These are phyloP conservation scores for Brachyhypopomus occidentalis DNA, from an alignment of 2,113 vertebrate species.

Conservation along the genomic window DNA sequence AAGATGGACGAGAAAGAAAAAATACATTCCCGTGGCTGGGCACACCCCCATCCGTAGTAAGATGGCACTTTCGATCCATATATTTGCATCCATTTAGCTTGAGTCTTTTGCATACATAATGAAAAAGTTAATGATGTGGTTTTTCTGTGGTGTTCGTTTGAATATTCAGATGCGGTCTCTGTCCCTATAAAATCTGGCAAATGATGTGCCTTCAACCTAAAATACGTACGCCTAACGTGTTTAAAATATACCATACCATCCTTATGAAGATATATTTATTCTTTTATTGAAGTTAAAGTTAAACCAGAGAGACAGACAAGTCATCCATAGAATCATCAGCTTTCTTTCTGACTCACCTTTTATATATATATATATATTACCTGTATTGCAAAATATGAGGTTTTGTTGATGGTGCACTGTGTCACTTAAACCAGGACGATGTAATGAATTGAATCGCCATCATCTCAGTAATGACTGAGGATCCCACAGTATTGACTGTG, in stretches of 20 bases:
- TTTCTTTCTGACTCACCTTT: neutral
- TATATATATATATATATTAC: neutral
- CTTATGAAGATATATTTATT: neutral
- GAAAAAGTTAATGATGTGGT: constrained; percentile 45
- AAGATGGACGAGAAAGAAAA: constrained; percentile 52
- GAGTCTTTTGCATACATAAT: constrained; percentile 61
- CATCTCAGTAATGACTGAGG: constrained; percentile 5
- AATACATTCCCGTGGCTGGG: constrained; percentile 49
- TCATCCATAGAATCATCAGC: neutral
- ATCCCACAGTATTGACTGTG: constrained; percentile 22
- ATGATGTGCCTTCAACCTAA: neutral
- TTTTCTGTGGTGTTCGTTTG: constrained; percentile 26
- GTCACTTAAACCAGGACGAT: neutral
- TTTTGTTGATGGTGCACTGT: neutral
- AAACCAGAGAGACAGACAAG: too few species aligned
- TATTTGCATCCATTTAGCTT: constrained; percentile 66
- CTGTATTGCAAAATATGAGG: neutral
- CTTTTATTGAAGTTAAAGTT: too few species aligned
- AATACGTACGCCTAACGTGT: neutral
- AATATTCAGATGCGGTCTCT: constrained; percentile 5
- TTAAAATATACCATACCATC: neutral
- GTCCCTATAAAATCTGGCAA: neutral
- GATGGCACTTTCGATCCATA: constrained; percentile 62
- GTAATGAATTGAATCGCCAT: constrained; percentile 15
- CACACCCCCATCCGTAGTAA: constrained; percentile 62